Base-by-base conservation (phyloP, 2,113 vertebrate species). In the Hoplias malabaricus region DNA sequence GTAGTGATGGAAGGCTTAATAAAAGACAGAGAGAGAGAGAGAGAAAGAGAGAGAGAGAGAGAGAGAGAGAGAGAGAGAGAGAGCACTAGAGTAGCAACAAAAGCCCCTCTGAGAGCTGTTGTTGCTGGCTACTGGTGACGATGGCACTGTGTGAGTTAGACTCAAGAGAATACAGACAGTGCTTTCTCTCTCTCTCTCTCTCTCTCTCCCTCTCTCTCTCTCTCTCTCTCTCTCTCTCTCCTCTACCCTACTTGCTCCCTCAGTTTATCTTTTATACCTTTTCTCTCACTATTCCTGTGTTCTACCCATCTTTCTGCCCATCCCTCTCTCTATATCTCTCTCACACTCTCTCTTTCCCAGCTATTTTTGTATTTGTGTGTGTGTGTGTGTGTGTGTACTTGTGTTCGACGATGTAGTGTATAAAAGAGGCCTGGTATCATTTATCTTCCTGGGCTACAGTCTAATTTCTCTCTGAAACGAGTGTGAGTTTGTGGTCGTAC, bases 1-100 rank as follows among this genome's bases (percentile, higher is more conserved):
- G 72, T 82, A 67, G 75, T 83, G 78, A 87, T 88, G 79, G 89
- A 87, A 88, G 86, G 86, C 79, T 34, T 88, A 84, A 87, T 87
- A 83, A 88, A 50, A 61, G 74, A 42, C 16, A 29, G 71, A 48
- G 69, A 36, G 80, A 33, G 67, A 80, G 48, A 25, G 66, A 65
- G 40, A 72, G 59, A 63, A 48, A 69, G 69, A 69, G 69, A 76
- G 80, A 83, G 78, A 33, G 27, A 48, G 61, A 63, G 50, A n/a
- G 25, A 54, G 42, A 75, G 31, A 13, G 50, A 43, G 36, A 46
- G 50, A 27, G 36, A 34, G 63, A 48, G 36, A 56, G 27, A 31
- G 66, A 56, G 40, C 27, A 42, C 43, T 46, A 56, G 59, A 84
- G 78, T 75, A 75, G 66, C 73, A 85, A 78, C 84, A 86, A 81